A percentile compares a stretch with the other conserved stretches of the same genome.
phyloP scores from a whole-genome alignment of 2,113 vertebrate genomes.

The Gnathochromis pfefferi region DNA sequence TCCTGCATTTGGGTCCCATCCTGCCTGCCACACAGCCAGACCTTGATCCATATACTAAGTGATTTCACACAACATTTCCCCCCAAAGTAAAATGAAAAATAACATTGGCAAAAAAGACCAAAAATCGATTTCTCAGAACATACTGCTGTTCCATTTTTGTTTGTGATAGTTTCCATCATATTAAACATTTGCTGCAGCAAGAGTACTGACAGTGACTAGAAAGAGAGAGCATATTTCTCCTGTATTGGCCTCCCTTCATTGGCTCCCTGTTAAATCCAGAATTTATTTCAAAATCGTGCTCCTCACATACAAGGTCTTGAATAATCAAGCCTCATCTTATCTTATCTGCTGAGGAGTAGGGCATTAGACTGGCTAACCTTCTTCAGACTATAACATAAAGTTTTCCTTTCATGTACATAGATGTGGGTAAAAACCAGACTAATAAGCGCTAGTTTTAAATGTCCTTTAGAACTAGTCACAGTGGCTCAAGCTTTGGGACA shows the following conservation, averaged over 20 bases:
- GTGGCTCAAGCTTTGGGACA: neutral
- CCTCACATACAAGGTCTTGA: neutral
- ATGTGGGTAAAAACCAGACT: neutral
- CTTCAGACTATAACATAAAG: neutral
- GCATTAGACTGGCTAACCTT: neutral
- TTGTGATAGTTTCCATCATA: neutral
- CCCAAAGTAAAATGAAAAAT: neutral
- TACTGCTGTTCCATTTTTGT: neutral
- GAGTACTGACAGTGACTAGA: neutral
- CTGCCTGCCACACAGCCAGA: neutral
- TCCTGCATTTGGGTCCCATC: neutral
- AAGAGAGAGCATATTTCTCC: neutral
- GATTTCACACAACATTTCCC: neutral
- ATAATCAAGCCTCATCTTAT: neutral
- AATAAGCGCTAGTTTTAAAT: neutral
- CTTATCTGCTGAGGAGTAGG: neutral
- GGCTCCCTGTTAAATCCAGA: neutral
- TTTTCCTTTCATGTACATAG: neutral
- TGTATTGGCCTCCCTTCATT: neutral
- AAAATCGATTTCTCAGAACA: neutral
- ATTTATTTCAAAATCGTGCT: neutral
- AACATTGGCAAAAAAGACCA: neutral
- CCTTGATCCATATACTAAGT: neutral
- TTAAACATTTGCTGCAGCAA: neutral
- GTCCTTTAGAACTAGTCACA: neutral